phyloP scores from a whole-genome alignment of 2,888 invertebrate species.

The Stenichneumon culpator region DNA sequence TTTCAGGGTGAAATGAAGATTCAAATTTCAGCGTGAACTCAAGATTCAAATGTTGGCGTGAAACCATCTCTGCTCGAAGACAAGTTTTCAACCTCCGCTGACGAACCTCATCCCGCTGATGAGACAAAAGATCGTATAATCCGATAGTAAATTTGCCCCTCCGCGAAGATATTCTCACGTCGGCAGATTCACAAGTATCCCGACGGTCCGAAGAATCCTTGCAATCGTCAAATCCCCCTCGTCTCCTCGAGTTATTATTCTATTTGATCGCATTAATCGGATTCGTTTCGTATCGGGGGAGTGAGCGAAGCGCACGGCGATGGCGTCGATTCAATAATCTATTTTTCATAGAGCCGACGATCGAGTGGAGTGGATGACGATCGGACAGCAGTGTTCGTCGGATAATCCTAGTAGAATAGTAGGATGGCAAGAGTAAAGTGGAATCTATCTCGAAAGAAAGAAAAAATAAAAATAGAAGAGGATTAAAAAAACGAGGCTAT shows the following conservation, averaged over 20 bases:
- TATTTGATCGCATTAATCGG: constrained; percentile 50
- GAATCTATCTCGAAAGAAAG: neutral
- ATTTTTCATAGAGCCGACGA: constrained; percentile 45
- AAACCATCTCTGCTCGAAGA: neutral
- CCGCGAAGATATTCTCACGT: neutral
- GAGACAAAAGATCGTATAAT: constrained; percentile 15
- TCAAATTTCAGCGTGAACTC: neutral
- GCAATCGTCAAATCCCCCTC: constrained; percentile 8
- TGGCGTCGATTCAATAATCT: constrained; percentile 44
- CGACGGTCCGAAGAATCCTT: neutral
- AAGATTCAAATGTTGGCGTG: neutral
- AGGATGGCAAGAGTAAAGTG: neutral
- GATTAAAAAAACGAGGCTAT: constrained; percentile 28
- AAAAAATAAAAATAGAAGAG: neutral
- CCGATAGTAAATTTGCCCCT: neutral
- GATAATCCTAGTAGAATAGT: constrained; percentile 8
- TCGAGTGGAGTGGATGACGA: constrained; percentile 47
- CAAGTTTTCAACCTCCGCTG: neutral
- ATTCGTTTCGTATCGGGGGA: constrained; percentile 24
- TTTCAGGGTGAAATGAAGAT: too few species aligned
- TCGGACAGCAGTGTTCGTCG: constrained; percentile 4
- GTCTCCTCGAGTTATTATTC: constrained; percentile 10
- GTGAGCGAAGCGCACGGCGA: neutral
- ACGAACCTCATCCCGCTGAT: neutral
- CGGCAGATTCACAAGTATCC: constrained; percentile 9